Evolutionary conservation across 2,888 invertebrate species (phyloP).

Genomic region (Cosmorhoe ocellata): DNA sequence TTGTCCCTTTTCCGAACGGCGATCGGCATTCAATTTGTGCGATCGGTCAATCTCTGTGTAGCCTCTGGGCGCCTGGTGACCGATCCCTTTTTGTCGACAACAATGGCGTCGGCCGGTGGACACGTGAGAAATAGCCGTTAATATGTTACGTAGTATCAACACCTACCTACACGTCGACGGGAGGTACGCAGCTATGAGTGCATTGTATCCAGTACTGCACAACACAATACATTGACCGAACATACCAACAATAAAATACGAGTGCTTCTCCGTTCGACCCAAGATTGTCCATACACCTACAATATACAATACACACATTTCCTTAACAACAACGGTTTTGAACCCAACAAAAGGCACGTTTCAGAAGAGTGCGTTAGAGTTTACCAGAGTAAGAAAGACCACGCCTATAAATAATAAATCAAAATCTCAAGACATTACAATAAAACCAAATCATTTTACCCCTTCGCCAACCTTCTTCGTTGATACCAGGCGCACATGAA

Average conservation of each 20-base stretch:
- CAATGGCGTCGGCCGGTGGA: conserved; percentile 54
- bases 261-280: no score
- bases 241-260: no score
- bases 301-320: not conserved
- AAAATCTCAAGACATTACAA: conserved; percentile 16
- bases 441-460: conserved; percentile 22
- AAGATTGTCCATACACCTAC: no score
- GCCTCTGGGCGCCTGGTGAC: conserved; percentile 62
- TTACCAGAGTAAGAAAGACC: not conserved
- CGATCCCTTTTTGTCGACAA: conserved; percentile 61
- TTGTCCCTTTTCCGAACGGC: conserved; percentile 57
- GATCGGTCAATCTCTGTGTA: conserved; percentile 72
- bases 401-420: conserved; percentile 7
- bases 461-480: conserved; percentile 28
- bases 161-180: not conserved
- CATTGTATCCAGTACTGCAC: not conserved
- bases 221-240: no score
- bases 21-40: conserved; percentile 75
- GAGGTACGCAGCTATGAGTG: not conserved
- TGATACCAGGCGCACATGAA: conserved; percentile 39
- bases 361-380: no score
- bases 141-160: conserved; percentile 23
- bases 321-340: no score
- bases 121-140: conserved; percentile 57
- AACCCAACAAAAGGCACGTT: no score